Base-by-base conservation (phyloP, 2,888 invertebrate genomes). In the Ditylenchus weischeri region DNA sequence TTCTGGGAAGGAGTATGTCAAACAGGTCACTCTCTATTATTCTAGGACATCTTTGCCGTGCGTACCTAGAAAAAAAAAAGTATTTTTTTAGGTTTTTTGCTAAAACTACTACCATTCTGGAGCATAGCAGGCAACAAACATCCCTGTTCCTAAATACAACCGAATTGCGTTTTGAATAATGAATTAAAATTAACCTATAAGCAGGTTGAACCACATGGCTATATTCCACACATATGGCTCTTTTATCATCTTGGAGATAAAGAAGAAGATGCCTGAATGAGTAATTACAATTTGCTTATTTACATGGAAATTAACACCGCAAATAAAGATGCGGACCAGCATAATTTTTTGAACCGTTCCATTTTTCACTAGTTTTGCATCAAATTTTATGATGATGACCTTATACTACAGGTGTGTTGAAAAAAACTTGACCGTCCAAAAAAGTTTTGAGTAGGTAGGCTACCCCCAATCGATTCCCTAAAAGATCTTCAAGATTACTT, bases 131-230 rank as follows among this genome's bases (percentile, higher is more conserved):
- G 78, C 73, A 49, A 81, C 76, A 64, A 81, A 81, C 76, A 81
- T 79, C 54, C 81, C 81, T 59, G 79, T 78, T n/a, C 78, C 78
- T 77, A 57, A 49, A 70, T 19, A 57, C 50, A 59, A 47, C 38
- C 13, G 29, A n/a, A 23, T 29, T 19, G n/a, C 3, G 8, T 38
- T 58, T 48, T 11, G 57, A 47, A 29, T 1, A 35, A 65, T 38
- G 66, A 29, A 51, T 21, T 23, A 19, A 63, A 11, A 63, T 68
- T 18, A 67, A 62, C 94, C 95, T 19, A 89, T 84, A 66, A 90
- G 88, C 65, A 93, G 86, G 0, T 88, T 85, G 58, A 90, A 87
- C 92, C 92, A 93, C 83, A 95, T 86, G 64, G 92, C 86, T n/a
- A 92, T 86, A 83, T 94, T 94, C 64, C 90, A 88, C 2, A 87